phyloP scores from a whole-genome alignment of 2,888 invertebrate species.

The Nephrotoma guestfalica region DNA sequence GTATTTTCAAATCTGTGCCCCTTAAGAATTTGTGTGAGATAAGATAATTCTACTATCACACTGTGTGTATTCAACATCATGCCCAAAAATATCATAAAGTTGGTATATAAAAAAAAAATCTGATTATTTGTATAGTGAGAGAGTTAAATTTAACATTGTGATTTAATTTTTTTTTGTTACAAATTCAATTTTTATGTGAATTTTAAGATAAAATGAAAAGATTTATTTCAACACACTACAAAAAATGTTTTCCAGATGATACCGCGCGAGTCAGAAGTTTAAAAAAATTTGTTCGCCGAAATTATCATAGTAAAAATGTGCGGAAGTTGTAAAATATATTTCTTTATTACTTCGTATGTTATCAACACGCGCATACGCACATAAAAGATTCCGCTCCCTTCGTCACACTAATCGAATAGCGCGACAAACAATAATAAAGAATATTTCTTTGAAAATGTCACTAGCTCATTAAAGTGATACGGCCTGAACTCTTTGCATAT shows the following conservation, averaged over 20 bases:
- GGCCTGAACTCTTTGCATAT: background rate
- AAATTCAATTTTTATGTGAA: background rate
- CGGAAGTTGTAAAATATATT: background rate
- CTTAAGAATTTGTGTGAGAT: background rate
- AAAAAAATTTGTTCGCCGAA: background rate
- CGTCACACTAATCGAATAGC: background rate
- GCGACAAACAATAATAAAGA: background rate
- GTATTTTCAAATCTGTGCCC: background rate
- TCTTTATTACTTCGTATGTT: background rate
- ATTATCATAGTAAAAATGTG: background rate
- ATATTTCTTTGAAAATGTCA: background rate
- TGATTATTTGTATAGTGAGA: background rate
- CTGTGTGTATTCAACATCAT: background rate
- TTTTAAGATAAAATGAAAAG: background rate
- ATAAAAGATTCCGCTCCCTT: background rate
- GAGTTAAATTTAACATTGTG: background rate
- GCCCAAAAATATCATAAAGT: background rate
- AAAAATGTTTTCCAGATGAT: background rate
- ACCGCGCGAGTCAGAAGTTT: background rate
- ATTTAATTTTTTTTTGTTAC: background rate
- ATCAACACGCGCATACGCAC: background rate
- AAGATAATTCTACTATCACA: background rate
- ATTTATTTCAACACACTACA: background rate
- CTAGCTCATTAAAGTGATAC: background rate
- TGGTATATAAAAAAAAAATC: background rate